Evolutionary conservation across 1,140 invertebrate species (phyloP), one percentile per base, ranked within the genome.

Genomic region (Penaeus vannamei): DNA sequence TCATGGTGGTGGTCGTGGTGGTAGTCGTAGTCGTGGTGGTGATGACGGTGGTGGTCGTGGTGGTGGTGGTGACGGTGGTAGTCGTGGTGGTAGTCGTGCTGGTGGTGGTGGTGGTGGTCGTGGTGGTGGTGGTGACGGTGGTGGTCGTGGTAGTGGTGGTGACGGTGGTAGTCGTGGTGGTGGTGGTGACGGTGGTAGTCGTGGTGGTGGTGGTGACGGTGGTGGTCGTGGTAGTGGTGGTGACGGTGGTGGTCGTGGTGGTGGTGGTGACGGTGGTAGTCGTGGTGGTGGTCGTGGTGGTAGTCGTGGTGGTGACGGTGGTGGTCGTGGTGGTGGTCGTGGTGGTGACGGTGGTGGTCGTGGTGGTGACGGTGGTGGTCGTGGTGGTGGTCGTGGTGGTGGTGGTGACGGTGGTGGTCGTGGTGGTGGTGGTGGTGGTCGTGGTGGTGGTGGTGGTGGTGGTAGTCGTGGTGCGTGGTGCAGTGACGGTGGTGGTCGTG

Each of bases 161-260:
- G n/a, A n/a, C n/a, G n/a, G n/a, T n/a, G n/a, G n/a, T n/a, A n/a
- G n/a, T n/a, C n/a, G n/a, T n/a, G n/a, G n/a, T n/a, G n/a, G n/a
- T n/a, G n/a, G n/a, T n/a, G n/a, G n/a, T n/a, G n/a, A n/a, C n/a
- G n/a, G n/a, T n/a, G n/a, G n/a, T n/a, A n/a, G n/a, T n/a, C n/a
- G n/a, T n/a, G n/a, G n/a, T n/a, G n/a, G n/a, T n/a, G n/a, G n/a
- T n/a, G n/a, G n/a, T n/a, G n/a, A n/a, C n/a, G n/a, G n/a, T n/a
- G n/a, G n/a, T n/a, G n/a, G n/a, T n/a, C n/a, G 72, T 77, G 72
- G 72, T 77, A 29, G 72, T 26, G 32, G 26, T 77, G 20, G 72
- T 23, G 72, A 14, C 26, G 26, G 29, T 77, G 72, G 72, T 77
- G 14, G 72, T 77, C 14, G 29, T 77, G 72, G 19, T 26, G 32